These are phyloP conservation scores for Microhierax caerulescens DNA, from an alignment of 2,797 vertebrate species.

Conservation along the genomic window DNA sequence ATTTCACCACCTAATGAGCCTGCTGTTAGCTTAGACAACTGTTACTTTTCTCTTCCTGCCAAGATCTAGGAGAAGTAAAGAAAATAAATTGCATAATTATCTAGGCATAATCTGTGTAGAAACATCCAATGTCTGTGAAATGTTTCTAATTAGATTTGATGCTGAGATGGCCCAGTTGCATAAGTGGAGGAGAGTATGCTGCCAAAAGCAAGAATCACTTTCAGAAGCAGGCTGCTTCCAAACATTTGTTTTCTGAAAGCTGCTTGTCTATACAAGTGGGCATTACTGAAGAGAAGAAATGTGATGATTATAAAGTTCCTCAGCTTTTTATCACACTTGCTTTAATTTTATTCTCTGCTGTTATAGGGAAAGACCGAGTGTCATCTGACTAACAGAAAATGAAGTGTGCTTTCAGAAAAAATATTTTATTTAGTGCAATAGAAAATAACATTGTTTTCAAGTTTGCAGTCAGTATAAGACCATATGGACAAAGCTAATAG, in stretches of 20 bases:
- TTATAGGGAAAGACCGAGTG: background rate
- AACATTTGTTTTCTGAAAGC: background rate
- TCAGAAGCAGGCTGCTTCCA: background rate
- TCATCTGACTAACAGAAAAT: background rate
- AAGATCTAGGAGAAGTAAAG: constrained; percentile 1
- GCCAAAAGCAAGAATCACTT: background rate
- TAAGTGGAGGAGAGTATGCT: background rate
- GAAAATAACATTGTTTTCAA: background rate
- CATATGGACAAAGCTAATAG: background rate
- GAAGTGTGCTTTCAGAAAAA: background rate
- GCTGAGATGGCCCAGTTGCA: background rate
- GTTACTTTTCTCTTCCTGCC: constrained; percentile 25
- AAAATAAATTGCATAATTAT: constrained; percentile 20
- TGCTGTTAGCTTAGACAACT: constrained; percentile 15
- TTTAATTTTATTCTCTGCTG: background rate
- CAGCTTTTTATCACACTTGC: background rate
- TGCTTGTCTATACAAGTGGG: background rate
- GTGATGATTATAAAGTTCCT: background rate
- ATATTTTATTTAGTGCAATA: background rate
- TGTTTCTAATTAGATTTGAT: constrained; percentile 19
- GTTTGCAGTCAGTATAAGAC: background rate
- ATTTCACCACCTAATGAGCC: background rate
- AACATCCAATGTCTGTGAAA: background rate
- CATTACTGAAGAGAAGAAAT: background rate
- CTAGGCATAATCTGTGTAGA: constrained; percentile 1